A percentile compares a stretch with the other conserved stretches of the same genome.
Evolutionary conservation across 2,888 invertebrate genomes (phyloP).

Genomic region (Heliconius sara): DNA sequence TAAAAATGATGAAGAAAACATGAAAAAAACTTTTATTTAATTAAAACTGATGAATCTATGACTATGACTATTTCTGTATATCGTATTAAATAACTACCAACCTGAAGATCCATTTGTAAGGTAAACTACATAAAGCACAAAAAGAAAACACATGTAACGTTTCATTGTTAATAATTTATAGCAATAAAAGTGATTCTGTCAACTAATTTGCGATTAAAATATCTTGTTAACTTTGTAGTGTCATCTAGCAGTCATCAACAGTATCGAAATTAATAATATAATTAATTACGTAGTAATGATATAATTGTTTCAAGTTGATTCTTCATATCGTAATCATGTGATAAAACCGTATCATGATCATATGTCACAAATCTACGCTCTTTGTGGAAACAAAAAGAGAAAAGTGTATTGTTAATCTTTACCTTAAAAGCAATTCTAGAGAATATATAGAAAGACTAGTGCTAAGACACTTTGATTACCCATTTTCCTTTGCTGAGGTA

Average conservation of each 20-base stretch:
- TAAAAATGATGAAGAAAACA: not conserved
- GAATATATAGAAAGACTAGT: too few species aligned
- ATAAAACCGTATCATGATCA: not conserved
- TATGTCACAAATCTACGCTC: too few species aligned
- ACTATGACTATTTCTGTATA: not conserved
- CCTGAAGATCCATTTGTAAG: constrained; percentile 4
- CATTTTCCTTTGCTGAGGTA: too few species aligned
- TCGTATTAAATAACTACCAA: not conserved
- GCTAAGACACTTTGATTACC: too few species aligned
- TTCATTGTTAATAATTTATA: not conserved
- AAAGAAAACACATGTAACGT: not conserved
- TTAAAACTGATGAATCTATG: not conserved
- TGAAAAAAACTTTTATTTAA: too few species aligned
- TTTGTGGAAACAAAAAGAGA: too few species aligned
- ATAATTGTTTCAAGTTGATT: not conserved
- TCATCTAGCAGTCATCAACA: not conserved
- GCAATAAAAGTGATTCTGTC: not conserved
- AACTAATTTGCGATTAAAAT: not conserved
- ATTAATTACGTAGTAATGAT: not conserved
- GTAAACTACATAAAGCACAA: not conserved
- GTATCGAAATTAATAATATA: not conserved
- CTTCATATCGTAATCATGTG: not conserved
- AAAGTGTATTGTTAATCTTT: too few species aligned
- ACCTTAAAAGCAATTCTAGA: too few species aligned
- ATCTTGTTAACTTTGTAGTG: not conserved